Conservation (phyloP, 2,888 invertebrate species). For the Pollenia griseotomentosa region DNA sequence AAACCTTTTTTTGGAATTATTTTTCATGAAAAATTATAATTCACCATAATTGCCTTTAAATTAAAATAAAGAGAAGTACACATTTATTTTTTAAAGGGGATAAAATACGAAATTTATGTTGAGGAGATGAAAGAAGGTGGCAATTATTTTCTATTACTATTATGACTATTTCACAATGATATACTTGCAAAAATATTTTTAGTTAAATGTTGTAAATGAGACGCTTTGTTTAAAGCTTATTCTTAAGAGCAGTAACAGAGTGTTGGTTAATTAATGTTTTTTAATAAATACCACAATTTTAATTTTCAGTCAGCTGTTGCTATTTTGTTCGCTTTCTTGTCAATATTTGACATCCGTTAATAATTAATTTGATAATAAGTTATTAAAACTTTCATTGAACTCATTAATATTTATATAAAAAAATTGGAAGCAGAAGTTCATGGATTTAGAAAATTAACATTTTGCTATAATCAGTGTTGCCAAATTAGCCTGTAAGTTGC, state of each 20-base stretch:
- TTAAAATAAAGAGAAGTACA: slow-evolving; percentile 17
- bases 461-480: no score
- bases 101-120: background rate
- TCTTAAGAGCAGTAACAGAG: background rate
- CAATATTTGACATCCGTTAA: background rate
- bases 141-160: background rate
- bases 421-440: no score
- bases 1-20: background rate
- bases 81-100: no score
- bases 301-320: slow-evolving; percentile 19
- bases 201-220: background rate
- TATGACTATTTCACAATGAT: background rate
- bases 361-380: no score
- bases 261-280: slow-evolving; percentile 21
- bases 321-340: background rate
- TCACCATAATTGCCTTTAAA: slow-evolving; percentile 17
- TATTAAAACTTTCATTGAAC: background rate
- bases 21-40: background rate
- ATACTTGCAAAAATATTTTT: background rate
- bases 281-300: slow-evolving; percentile 14
- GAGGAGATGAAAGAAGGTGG: background rate
- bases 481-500: no score
- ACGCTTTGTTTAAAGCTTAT: background rate
- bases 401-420: background rate
- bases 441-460: no score